A percentile compares a stretch with the other conserved stretches of the same genome.
Conservation (phyloP, 92 coral and sea anemone genomes). For the Desmophyllum pertusum region DNA sequence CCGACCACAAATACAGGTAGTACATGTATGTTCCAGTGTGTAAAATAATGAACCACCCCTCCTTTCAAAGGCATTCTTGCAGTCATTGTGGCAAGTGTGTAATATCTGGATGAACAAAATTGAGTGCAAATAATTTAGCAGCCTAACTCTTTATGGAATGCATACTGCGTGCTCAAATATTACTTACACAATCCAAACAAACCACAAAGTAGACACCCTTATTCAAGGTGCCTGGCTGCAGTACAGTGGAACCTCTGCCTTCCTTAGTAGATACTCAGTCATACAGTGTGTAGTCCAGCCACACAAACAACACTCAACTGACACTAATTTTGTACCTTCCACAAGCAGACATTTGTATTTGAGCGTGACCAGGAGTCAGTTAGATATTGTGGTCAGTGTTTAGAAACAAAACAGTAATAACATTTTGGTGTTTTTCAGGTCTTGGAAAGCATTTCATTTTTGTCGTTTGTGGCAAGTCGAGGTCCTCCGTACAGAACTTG, state of each 20-base stretch:
- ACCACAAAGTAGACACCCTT: not conserved
- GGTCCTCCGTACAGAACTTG: slow-evolving; percentile 98
- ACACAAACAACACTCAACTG: not conserved
- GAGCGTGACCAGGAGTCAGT: not conserved
- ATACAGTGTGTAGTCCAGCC: not conserved
- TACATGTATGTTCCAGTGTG: too few species aligned
- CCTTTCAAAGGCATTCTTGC: slow-evolving; percentile 65
- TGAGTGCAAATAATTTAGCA: slow-evolving; percentile 24
- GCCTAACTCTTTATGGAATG: not conserved
- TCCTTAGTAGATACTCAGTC: not conserved
- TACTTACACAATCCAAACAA: not conserved
- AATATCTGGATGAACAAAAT: slow-evolving; percentile 44
- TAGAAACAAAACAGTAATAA: not conserved
- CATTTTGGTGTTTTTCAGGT: slow-evolving; percentile 45
- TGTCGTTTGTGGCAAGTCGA: slow-evolving; percentile 86
- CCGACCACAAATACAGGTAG: not conserved
- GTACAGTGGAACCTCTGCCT: not conserved
- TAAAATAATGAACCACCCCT: too few species aligned
- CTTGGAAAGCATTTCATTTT: slow-evolving; percentile 88
- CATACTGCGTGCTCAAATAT: slow-evolving; percentile 21
- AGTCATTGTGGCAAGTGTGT: slow-evolving; percentile 52
- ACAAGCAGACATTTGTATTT: not conserved
- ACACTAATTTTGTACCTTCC: too few species aligned
- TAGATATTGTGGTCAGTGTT: not conserved
- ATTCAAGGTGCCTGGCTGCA: not conserved